Evolutionary conservation across 1,140 invertebrate species (phyloP).

Genomic region (Drosophila pruinosa): DNA sequence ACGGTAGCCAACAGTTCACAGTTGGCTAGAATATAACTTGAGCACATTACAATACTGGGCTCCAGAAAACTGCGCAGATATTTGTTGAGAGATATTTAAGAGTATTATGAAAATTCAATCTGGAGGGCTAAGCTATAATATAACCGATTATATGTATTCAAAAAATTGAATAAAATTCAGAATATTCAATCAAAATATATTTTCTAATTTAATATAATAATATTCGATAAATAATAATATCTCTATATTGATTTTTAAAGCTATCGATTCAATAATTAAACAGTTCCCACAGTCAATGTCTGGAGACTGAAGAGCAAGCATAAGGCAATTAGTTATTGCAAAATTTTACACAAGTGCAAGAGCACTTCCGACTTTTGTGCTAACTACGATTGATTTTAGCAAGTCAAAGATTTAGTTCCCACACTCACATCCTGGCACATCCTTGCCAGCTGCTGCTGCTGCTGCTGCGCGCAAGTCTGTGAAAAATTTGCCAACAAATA

Average conservation of each 20-base stretch:
- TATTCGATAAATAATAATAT: too few species aligned
- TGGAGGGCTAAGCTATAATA: too few species aligned
- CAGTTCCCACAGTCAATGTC: constrained; percentile 1
- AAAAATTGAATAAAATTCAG: not conserved
- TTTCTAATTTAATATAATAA: too few species aligned
- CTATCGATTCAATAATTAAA: constrained; percentile 12
- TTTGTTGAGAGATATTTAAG: not conserved
- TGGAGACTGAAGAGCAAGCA: not conserved
- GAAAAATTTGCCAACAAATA: constrained; percentile 74
- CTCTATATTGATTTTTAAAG: too few species aligned
- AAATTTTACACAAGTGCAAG: constrained; percentile 47
- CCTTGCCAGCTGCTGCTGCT: constrained; percentile 60
- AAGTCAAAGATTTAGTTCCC: constrained; percentile 59
- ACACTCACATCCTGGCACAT: constrained; percentile 55
- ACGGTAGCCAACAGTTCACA: constrained; percentile 42
- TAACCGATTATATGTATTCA: too few species aligned
- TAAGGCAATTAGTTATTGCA: constrained; percentile 59
- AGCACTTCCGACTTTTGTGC: constrained; percentile 54
- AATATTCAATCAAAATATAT: too few species aligned
- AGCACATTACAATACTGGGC: not conserved
- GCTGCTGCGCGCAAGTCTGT: constrained; percentile 56
- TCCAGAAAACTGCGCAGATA: not conserved
- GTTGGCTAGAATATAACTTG: constrained; percentile 1
- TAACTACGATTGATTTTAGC: constrained; percentile 70
- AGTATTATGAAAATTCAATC: not conserved